These are phyloP conservation scores for Poeciliopsis prolifica DNA, from an alignment of 2,113 vertebrate genomes.

Conservation along the genomic window DNA sequence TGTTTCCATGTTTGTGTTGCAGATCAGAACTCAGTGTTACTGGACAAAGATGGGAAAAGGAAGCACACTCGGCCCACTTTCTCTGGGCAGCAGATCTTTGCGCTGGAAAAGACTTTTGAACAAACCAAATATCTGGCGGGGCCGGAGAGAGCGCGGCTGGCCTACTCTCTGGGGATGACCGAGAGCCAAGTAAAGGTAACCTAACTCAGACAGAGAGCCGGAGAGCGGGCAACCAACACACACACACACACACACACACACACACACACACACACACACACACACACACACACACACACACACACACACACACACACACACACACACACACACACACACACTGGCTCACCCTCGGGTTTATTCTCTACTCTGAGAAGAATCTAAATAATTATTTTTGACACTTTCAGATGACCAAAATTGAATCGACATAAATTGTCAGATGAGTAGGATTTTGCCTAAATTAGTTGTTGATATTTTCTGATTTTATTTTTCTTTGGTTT, in stretches of 20 bases:
- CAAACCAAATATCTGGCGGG: constrained; percentile 98
- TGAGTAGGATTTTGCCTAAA: too few species aligned
- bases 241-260: neutral
- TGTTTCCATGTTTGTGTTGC: constrained; percentile 35
- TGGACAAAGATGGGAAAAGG: constrained; percentile 97
- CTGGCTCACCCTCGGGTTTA: too few species aligned
- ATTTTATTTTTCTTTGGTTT: too few species aligned
- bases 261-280: neutral
- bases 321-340: neutral
- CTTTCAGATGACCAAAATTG: too few species aligned
- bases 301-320: neutral
- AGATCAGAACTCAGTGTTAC: constrained; percentile 93
- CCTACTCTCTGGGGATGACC: constrained; percentile 96
- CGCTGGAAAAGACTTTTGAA: constrained; percentile 98
- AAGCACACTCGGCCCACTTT: constrained; percentile 98
- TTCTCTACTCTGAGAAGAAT: too few species aligned
- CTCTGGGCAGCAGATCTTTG: constrained; percentile 98
- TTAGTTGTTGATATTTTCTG: too few species aligned
- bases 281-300: neutral
- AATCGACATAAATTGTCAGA: too few species aligned
- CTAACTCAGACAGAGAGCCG: too few species aligned
- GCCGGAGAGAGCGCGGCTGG: constrained; percentile 92
- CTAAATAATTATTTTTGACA: too few species aligned
- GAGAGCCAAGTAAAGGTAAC: constrained; percentile 98
- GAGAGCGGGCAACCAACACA: neutral